A percentile compares a stretch with the other conserved stretches of the same genome.
phyloP scores from a whole-genome alignment of 1,140 invertebrate species.

The Brachionus asplanchnoidis region DNA sequence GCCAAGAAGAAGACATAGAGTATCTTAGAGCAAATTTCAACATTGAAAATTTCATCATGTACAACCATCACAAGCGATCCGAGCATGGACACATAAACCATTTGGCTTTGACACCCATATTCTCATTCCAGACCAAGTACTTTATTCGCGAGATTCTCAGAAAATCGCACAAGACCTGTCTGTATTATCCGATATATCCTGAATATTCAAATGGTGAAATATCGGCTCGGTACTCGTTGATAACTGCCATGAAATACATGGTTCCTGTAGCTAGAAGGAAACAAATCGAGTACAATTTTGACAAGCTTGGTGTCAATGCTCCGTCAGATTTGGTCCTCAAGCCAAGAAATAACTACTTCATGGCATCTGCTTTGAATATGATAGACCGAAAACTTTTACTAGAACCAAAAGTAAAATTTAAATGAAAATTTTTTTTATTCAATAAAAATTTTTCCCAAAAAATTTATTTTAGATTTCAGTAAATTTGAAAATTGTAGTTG shows the following conservation, averaged over 20 bases:
- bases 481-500: conserved; percentile 65
- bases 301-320: conserved; percentile 52
- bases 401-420: conserved; percentile 52
- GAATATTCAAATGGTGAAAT: conserved; percentile 42
- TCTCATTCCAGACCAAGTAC: conserved; percentile 59
- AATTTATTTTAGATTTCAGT: conserved; percentile 52
- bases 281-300: conserved; percentile 53
- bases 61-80: conserved; percentile 51
- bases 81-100: conserved; percentile 60
- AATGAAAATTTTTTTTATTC: background rate
- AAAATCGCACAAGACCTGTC: conserved; percentile 52
- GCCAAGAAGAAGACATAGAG: conserved; percentile 57
- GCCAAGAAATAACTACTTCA: background rate
- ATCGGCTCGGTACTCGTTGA: conserved; percentile 50
- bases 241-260: conserved; percentile 51
- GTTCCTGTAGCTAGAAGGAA: conserved; percentile 53
- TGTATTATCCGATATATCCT: conserved; percentile 56
- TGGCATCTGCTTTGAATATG: conserved; percentile 48
- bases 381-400: conserved; percentile 56
- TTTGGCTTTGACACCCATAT: conserved; percentile 61
- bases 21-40: conserved; percentile 60
- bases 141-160: conserved; percentile 52
- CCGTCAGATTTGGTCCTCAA: conserved; percentile 54
- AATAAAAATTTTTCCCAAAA: conserved; percentile 19
- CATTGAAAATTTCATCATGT: conserved; percentile 60